Percentiles rank a stretch among this genome's conserved stretches.
phyloP scores from a whole-genome alignment of 2,113 vertebrate genomes.

The Polyodon spathula region DNA sequence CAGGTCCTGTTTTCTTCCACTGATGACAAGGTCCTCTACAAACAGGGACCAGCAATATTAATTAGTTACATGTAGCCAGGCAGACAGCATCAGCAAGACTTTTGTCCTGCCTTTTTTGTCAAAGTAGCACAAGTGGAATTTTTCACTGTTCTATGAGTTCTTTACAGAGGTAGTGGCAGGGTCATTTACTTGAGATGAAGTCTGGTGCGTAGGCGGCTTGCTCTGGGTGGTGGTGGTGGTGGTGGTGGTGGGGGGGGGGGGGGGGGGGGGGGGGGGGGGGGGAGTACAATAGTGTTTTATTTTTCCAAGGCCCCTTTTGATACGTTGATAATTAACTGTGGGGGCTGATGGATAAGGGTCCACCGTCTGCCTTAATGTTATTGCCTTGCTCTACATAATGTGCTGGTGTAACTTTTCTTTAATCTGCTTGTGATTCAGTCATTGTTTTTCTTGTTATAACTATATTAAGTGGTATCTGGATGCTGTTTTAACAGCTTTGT shows the following conservation, averaged over 20 bases:
- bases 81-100: constrained; percentile 44
- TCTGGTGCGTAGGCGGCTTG: constrained; percentile 44
- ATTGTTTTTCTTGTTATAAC: background rate
- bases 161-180: constrained; percentile 39
- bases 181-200: constrained; percentile 47
- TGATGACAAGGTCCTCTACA: constrained; percentile 55
- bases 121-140: constrained; percentile 49
- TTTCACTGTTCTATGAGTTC: constrained; percentile 44
- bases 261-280: too few relatives aligned
- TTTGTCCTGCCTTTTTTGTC: constrained; percentile 28
- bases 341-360: constrained; percentile 38
- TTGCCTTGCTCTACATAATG: constrained; percentile 10
- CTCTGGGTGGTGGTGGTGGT: too few relatives aligned
- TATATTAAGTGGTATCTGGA: background rate
- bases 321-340: constrained; percentile 48
- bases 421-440: too few relatives aligned
- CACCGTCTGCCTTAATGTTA: constrained; percentile 34
- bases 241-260: too few relatives aligned
- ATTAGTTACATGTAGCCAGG: constrained; percentile 57
- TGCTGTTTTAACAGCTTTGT: too few relatives aligned
- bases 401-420: too few relatives aligned
- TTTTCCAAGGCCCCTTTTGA: constrained; percentile 55
- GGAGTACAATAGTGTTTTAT: constrained; percentile 50
- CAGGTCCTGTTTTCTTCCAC: constrained; percentile 52
- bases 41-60: constrained; percentile 49